These are phyloP conservation scores for Catocala fraxini DNA, from an alignment of 2,888 invertebrate genomes.

Conservation along the genomic window DNA sequence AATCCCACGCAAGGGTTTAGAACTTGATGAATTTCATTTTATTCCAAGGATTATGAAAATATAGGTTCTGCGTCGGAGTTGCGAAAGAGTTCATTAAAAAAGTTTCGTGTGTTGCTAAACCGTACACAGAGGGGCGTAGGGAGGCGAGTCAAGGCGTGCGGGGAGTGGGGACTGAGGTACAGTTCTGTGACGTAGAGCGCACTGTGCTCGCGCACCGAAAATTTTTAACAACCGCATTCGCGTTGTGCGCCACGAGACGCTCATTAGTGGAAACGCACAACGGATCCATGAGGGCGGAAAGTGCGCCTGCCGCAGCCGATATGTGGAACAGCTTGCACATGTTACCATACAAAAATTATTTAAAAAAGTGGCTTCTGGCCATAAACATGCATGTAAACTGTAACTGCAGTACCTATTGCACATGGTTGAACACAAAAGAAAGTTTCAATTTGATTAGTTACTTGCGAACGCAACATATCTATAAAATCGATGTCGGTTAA, in stretches of 20 bases:
- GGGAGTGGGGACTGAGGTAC: background rate
- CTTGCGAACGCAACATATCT: no score
- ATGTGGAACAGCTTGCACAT: background rate
- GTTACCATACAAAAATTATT: no score
- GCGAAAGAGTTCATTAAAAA: slow-evolving; percentile 50
- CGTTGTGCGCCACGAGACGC: slow-evolving; percentile 16
- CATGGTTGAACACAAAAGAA: no score
- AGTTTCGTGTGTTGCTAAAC: slow-evolving; percentile 40
- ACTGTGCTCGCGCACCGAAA: slow-evolving; percentile 37
- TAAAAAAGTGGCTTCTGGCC: no score
- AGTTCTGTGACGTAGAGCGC: slow-evolving; percentile 4
- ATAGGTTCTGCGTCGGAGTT: slow-evolving; percentile 22
- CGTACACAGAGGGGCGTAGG: background rate
- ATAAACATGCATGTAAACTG: no score
- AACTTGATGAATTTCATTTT: slow-evolving; percentile 35
- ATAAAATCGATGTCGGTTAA: no score
- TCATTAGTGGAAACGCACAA: slow-evolving; percentile 29
- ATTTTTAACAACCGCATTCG: slow-evolving; percentile 39
- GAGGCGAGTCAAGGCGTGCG: background rate
- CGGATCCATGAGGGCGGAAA: background rate
- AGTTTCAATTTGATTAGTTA: no score
- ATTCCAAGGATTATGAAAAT: slow-evolving; percentile 40
- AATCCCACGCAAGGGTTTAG: slow-evolving; percentile 29
- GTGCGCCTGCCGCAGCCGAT: background rate
- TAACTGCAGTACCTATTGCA: no score